phyloP scores from a whole-genome alignment of 1,140 invertebrate species.

The Acromyrmex charruanus region DNA sequence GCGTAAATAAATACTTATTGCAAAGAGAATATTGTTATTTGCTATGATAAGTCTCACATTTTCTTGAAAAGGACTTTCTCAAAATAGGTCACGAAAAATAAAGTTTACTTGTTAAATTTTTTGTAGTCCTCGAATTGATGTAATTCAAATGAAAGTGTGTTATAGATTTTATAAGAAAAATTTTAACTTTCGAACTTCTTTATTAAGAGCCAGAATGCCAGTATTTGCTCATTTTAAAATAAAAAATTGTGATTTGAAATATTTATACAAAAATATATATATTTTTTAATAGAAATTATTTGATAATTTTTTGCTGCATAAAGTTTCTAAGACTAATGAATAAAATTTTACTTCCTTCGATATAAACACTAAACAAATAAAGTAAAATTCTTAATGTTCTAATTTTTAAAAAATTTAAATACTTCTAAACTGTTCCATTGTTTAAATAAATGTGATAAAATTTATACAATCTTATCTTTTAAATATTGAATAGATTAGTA shows the following conservation, averaged over 20 bases:
- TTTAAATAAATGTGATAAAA: not conserved
- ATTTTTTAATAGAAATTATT: not conserved
- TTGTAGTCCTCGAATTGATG: not conserved
- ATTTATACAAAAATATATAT: not conserved
- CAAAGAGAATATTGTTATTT: not conserved
- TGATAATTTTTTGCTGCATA: not conserved
- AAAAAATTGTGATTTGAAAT: conserved; percentile 10
- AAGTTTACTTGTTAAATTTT: conserved; percentile 30
- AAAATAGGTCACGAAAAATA: conserved; percentile 21
- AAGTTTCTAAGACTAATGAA: not conserved
- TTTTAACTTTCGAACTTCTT: conserved; percentile 14
- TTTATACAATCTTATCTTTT: not conserved
- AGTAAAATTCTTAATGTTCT: not conserved
- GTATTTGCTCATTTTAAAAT: not conserved
- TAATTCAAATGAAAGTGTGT: conserved; percentile 20
- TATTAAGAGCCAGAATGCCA: not conserved
- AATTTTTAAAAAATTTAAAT: not conserved
- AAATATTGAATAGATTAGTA: not conserved
- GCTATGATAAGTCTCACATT: not conserved
- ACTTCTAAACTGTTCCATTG: not conserved
- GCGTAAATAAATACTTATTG: conserved; percentile 37
- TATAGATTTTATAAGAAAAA: conserved; percentile 2
- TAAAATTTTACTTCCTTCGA: not conserved
- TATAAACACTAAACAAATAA: not conserved
- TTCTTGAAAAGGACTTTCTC: not conserved